phyloP scores from a whole-genome alignment of 2,113 vertebrate genomes.

The Onychostoma macrolepis region DNA sequence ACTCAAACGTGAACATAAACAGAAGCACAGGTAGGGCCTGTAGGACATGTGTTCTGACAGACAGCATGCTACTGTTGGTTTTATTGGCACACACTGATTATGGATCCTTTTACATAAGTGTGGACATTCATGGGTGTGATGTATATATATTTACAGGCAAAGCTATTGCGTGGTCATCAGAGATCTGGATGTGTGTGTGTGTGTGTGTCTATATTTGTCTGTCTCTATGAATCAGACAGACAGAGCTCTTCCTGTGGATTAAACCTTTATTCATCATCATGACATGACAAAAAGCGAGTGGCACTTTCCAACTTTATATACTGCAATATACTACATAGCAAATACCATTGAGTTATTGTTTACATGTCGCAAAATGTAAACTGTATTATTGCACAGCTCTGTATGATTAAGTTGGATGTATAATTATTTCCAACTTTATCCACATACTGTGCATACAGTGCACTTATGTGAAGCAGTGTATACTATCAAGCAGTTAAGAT shows the following conservation, averaged over 20 bases:
- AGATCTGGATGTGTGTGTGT: neutral
- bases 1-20: neutral
- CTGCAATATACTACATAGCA: neutral
- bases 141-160: neutral
- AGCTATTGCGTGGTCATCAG: neutral
- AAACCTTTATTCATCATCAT: neutral
- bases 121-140: neutral
- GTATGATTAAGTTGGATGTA: too few species aligned
- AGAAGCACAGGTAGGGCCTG: neutral
- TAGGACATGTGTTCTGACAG: neutral
- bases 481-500: too few species aligned
- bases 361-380: neutral
- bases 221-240: too few species aligned
- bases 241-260: neutral
- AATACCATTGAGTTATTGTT: neutral
- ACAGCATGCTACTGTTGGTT: too few species aligned
- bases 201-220: neutral
- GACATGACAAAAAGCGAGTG: neutral
- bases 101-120: too few species aligned
- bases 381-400: too few species aligned
- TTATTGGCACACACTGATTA: too few species aligned
- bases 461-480: too few species aligned
- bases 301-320: neutral
- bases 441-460: too few species aligned
- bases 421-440: too few species aligned